Evolutionary conservation across 2,113 vertebrate species (phyloP), one percentile per base, ranked within the genome.

Genomic region (Cricetomys ansorgei): DNA sequence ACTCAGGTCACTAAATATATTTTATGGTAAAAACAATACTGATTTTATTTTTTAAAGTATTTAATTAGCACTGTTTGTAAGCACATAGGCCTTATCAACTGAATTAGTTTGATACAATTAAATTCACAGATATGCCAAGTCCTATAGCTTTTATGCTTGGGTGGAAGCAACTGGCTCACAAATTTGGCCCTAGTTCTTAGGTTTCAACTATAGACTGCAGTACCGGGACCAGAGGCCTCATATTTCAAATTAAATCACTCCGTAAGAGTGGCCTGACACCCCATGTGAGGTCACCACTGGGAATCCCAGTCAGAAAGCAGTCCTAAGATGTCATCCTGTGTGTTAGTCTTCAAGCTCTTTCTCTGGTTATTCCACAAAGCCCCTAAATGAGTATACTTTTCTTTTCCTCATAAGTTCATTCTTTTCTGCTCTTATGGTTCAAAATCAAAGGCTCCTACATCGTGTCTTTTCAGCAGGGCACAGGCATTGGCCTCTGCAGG

Each of bases 11-110:
- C 69, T 80, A 12, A 85, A 77, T 43, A 40, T 16, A 89, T 40
- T 86, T 76, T 72, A 80, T 76, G 75, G 43, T 91, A 80, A 92
- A 92, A 95, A 93, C 2, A 12, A 94, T 48, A 57, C 23, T 69
- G 27, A 84, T 69, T 94, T 94, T 64, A 92, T 59, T 94, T 29
- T 85, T 88, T 55, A 40, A 93, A 57, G n/a, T 50, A 70, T 53
- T 89, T 93, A 84, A 64, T 94, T 94, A 92, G 31, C 34, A 37
- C 0, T 92, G 5, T 34, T 17, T 73, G 73, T 64, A 55, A 94
- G 91, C 17, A 62, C 57, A 76, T 0, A 48, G 27, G 5, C 13
- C 79, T 93, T 84, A 59, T 76, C 72, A 89, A 89, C 69, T 77
- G 76, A 81, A 45, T 40, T 23, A 92, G n/a, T 59, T 50, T 65